Evolutionary conservation across 2,797 vertebrate species (phyloP).

Genomic region (Pantherophis vulpinus): DNA sequence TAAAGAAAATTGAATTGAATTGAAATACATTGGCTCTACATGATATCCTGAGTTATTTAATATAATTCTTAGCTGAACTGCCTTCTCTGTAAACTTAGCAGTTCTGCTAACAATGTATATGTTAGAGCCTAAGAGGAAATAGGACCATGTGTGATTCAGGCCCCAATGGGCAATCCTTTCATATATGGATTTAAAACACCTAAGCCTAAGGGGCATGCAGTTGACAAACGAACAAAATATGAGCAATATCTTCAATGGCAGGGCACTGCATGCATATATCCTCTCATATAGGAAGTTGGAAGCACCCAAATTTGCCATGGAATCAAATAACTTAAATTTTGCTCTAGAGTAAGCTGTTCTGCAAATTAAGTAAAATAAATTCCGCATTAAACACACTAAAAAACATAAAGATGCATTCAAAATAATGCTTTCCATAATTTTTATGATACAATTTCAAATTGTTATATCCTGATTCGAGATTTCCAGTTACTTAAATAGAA

Average conservation of each 20-base stretch:
- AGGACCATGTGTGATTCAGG: not conserved
- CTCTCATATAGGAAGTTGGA: not conserved
- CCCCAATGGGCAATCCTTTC: not conserved
- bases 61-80: not conserved
- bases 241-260: not conserved
- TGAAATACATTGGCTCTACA: not conserved
- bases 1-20: too few relatives aligned
- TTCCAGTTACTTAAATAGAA: not conserved
- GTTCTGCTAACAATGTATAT: not conserved
- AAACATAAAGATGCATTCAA: not conserved
- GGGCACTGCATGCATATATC: not conserved
- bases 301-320: not conserved
- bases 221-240: not conserved
- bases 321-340: not conserved
- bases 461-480: not conserved
- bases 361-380: not conserved
- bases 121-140: not conserved
- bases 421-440: not conserved
- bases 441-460: not conserved
- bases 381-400: not conserved
- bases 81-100: not conserved
- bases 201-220: not conserved
- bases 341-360: not conserved
- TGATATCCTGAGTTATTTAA: not conserved
- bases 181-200: not conserved